Conservation (phyloP, 1,140 invertebrate species). For the Capitella teleta region DNA sequence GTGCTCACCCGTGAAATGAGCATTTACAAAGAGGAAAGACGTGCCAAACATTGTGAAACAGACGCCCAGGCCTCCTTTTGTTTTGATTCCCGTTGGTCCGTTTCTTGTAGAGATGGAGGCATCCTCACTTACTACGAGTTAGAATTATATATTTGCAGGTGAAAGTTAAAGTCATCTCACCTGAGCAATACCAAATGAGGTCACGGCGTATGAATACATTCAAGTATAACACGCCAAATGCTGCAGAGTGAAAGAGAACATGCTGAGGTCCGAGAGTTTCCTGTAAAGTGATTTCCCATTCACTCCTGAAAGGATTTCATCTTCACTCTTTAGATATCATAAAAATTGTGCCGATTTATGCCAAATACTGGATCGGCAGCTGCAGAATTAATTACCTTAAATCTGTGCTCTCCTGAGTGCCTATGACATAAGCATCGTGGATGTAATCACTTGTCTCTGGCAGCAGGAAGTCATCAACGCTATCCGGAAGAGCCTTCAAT, state of each 20-base stretch:
- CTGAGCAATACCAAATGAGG: conserved; percentile 83
- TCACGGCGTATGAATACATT: conserved; percentile 76
- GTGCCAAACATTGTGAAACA: conserved; percentile 84
- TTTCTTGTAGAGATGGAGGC: conserved; percentile 73
- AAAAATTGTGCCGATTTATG: no score
- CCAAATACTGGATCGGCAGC: no score
- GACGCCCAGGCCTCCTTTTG: conserved; percentile 82
- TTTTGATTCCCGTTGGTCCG: conserved; percentile 63
- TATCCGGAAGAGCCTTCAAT: conserved; percentile 42
- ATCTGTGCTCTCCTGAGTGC: conserved; percentile 71
- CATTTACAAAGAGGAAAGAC: conserved; percentile 83
- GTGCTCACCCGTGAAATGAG: conserved; percentile 73
- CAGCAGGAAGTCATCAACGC: conserved; percentile 74
- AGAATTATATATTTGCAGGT: no score
- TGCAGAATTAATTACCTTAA: conserved; percentile 28
- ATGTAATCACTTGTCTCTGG: conserved; percentile 66
- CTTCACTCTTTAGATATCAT: no score
- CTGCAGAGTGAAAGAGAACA: conserved; percentile 67
- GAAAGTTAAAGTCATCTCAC: conserved; percentile 21
- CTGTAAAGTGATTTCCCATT: conserved; percentile 84
- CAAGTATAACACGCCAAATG: conserved; percentile 73
- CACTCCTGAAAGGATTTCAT: conserved; percentile 55
- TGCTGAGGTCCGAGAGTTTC: conserved; percentile 83
- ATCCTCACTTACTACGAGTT: conserved; percentile 67
- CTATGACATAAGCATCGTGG: conserved; percentile 81